Conservation (phyloP, 2,888 invertebrate species). For the Cephus sareptanus region DNA sequence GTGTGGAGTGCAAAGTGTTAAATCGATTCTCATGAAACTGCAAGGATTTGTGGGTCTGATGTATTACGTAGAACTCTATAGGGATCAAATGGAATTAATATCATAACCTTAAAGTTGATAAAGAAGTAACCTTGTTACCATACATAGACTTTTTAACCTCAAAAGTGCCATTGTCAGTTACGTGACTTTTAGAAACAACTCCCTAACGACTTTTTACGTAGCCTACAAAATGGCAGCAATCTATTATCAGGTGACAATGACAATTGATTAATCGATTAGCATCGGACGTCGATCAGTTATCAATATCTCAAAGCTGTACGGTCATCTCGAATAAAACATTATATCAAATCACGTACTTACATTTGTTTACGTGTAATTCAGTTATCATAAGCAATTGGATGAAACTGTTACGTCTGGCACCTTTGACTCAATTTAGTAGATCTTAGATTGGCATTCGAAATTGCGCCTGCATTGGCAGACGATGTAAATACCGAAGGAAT, state of each 20-base stretch:
- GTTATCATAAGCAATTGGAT: background rate
- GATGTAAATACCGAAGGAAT: conserved; percentile 3
- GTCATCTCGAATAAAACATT: background rate
- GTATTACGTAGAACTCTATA: no score
- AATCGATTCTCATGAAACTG: no score
- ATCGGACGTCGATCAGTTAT: background rate
- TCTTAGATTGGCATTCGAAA: conserved; percentile 9
- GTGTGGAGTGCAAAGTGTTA: no score
- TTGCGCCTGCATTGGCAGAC: conserved; percentile 16
- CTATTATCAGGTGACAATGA: background rate
- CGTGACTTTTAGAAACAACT: background rate
- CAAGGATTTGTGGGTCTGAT: no score
- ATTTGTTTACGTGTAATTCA: background rate
- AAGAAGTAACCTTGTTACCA: no score
- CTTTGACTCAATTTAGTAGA: conserved; percentile 12
- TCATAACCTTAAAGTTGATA: no score
- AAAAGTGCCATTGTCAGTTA: background rate
- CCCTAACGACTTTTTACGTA: background rate
- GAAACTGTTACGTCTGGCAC: background rate
- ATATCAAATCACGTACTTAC: background rate
- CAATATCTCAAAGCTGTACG: background rate
- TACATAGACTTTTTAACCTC: no score
- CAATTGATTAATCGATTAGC: background rate
- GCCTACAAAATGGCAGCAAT: background rate
- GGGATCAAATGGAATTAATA: no score